These are phyloP conservation scores for Limnephilus lunatus DNA, from an alignment of 2,888 invertebrate genomes.

Conservation along the genomic window DNA sequence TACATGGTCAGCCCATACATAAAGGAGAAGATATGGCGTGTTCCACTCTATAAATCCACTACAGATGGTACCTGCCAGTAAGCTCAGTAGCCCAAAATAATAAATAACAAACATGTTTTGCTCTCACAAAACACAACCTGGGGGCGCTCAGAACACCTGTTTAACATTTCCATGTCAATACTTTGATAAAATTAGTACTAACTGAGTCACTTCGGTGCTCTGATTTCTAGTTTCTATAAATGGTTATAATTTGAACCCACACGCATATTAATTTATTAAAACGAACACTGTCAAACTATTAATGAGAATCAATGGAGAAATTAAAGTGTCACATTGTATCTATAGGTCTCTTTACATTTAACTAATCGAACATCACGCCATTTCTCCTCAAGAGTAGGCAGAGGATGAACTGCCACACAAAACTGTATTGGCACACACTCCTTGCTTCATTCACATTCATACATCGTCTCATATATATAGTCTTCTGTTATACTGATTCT, in stretches of 20 bases:
- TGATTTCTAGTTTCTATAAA: slow-evolving; percentile 2
- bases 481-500: too few relatives aligned
- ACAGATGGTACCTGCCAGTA: background rate
- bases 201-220: background rate
- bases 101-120: background rate
- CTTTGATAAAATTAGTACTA: background rate
- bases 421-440: too few relatives aligned
- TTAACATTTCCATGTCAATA: background rate
- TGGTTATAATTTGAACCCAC: background rate
- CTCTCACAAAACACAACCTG: background rate
- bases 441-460: too few relatives aligned
- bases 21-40: background rate
- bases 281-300: background rate
- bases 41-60: background rate
- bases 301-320: background rate
- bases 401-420: too few relatives aligned
- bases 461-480: too few relatives aligned
- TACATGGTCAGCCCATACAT: background rate
- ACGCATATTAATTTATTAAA: slow-evolving; percentile 5
- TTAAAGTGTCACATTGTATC: background rate
- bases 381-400: too few relatives aligned
- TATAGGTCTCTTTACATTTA: background rate
- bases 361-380: too few relatives aligned
- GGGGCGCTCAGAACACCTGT: background rate
- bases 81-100: background rate